Evolutionary conservation across 1,140 invertebrate genomes (phyloP).

Genomic region (Dendroctonus valens): DNA sequence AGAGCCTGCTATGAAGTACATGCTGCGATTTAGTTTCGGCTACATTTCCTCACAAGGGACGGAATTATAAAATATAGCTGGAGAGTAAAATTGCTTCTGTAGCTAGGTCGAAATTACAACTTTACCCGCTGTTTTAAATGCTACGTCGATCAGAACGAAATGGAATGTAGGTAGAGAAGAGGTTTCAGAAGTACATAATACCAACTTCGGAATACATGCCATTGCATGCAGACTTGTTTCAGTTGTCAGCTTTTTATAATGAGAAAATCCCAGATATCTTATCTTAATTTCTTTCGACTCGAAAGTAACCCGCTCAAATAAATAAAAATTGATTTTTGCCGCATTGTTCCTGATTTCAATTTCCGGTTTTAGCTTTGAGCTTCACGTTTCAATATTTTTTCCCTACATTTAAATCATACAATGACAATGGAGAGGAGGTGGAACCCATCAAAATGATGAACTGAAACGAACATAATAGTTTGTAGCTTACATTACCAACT

Average conservation of each 20-base stretch:
- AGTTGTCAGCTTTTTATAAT: constrained; percentile 16
- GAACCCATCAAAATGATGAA: no score
- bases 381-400: no score
- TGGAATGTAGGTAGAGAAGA: not conserved
- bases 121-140: not conserved
- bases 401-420: no score
- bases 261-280: constrained; percentile 17
- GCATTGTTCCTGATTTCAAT: constrained; percentile 1
- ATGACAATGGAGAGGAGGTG: no score
- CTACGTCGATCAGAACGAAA: constrained; percentile 2
- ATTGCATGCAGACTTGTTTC: constrained; percentile 17
- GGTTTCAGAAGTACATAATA: not conserved
- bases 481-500: no score
- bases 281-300: constrained; percentile 22
- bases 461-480: no score
- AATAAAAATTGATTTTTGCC: constrained; percentile 15
- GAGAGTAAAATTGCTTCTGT: constrained; percentile 6
- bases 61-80: constrained; percentile 8
- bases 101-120: not conserved
- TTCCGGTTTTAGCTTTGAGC: constrained; percentile 1
- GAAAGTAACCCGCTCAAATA: constrained; percentile 14
- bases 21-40: constrained; percentile 7
- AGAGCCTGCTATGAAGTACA: not conserved
- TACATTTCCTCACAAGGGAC: constrained; percentile 6
- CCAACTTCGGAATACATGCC: constrained; percentile 6